A percentile compares a stretch with the other conserved stretches of the same genome.
phyloP scores from a whole-genome alignment of 2,113 vertebrate species.

The Microtus montanus region DNA sequence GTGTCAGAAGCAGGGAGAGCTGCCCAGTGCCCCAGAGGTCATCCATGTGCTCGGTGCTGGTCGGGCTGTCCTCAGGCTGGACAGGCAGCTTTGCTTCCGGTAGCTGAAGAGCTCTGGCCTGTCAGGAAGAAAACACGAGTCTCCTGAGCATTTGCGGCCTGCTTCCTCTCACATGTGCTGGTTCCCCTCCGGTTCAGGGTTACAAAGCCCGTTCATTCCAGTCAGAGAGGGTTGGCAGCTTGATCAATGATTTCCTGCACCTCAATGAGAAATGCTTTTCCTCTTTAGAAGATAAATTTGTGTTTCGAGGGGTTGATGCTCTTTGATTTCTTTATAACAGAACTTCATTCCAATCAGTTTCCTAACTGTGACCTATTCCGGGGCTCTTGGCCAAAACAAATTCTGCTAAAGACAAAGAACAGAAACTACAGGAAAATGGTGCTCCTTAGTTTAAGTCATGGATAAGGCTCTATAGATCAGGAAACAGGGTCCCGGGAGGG shows the following conservation, averaged over 20 bases:
- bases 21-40: neutral
- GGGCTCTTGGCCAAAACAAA: slow-evolving; percentile 73
- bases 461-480: slow-evolving; percentile 46
- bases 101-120: neutral
- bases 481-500: slow-evolving; percentile 34
- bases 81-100: neutral
- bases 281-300: slow-evolving; percentile 65
- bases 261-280: slow-evolving; percentile 72
- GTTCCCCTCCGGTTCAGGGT: slow-evolving; percentile 55
- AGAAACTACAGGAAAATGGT: slow-evolving; percentile 67
- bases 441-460: slow-evolving; percentile 28
- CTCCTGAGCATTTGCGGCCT: slow-evolving; percentile 34
- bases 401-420: slow-evolving; percentile 58
- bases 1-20: neutral
- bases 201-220: slow-evolving; percentile 48
- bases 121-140: neutral
- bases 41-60: rapidly evolving
- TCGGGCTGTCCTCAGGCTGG: rapidly evolving
- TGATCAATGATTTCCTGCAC: slow-evolving; percentile 75
- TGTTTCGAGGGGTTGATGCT: slow-evolving; percentile 52
- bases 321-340: slow-evolving; percentile 69
- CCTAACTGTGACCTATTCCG: slow-evolving; percentile 46
- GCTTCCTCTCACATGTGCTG: slow-evolving; percentile 4
- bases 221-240: slow-evolving; percentile 68
- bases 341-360: slow-evolving; percentile 65